Base-by-base conservation (phyloP, 2,888 invertebrate genomes). In the Timandra comae region DNA sequence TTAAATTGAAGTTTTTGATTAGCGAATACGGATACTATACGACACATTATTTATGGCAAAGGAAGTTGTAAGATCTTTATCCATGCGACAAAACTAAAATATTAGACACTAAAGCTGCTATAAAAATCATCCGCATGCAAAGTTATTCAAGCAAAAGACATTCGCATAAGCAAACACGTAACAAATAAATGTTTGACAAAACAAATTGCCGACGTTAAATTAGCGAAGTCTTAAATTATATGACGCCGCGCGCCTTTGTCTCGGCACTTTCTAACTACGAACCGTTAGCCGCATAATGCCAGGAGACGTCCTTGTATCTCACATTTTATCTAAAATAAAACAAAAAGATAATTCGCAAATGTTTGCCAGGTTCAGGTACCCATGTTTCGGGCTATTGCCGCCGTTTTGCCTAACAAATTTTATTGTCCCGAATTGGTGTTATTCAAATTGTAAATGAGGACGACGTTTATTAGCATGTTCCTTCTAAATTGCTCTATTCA, bases 381-480 rank as follows among this genome's bases (percentile, higher is more conserved):
- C n/a, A n/a, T n/a, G n/a, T n/a, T n/a, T n/a, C 39, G 32, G 42
- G 33, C 44, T 42, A 37, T 28, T 37, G 34, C 39, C 43, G 7
- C 31, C 29, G 46, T 46, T 42, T 33, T 32, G 31, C 38, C 29
- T 42, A 35, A 34, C 48, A 38, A 41, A 36, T 59, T 50, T 53
- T 47, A 56, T 48, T 54, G 54, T 25, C 49, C 42, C 44, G 41
- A 56, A 54, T 64, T 57, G 46, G 35, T 44, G 35, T 53, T 51
- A 54, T 55, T 51, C 41, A 53, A 56, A 57, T 43, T 36, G 38
- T 44, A 38, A 45, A 46, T 49, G 35, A 45, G 42, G 28, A 41
- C 43, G 6, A 41, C 31, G 38, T 35, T 45, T 41, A 43, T 48
- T 47, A 43, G 38, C 16, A 6, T 16, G 16, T 16, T 6, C 16